Evolutionary conservation across 2,113 vertebrate genomes (phyloP), one percentile per base, ranked within the genome.

Genomic region (Xyliphius kryptos): DNA sequence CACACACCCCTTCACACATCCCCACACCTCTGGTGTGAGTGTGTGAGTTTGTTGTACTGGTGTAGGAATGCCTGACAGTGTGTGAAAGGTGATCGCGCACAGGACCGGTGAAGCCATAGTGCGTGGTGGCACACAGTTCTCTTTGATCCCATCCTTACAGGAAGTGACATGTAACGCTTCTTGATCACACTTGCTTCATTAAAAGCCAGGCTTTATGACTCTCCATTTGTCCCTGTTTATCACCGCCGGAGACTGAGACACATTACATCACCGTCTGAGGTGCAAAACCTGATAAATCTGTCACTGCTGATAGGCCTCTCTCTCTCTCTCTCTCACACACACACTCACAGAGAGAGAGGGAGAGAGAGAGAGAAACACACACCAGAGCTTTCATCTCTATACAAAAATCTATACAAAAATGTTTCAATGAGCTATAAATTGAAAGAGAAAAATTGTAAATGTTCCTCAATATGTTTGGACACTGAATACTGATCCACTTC

Each of bases 271-370:
- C 15, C 16, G 11, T 37, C 41, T 59, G 58, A 49, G 26, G 15
- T 14, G 15, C 36, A 47, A 59, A 49, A 1, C 12, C 16, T 16
- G 22, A 44, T 44, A 37, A 52, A 20, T 41, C 9, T 15, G 46
- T n/a, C 50, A 40, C 11, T 36, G 7, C 26, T 32, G 4, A 6
- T n/a, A n/a, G n/a, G n/a, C n/a, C n/a, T n/a, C n/a, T n/a, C n/a
- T n/a, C n/a, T n/a, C n/a, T n/a, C n/a, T n/a, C n/a, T n/a, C n/a
- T n/a, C n/a, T n/a, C 52, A 44, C 62, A 55, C 21, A 54, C 50
- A 54, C 50, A 53, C 38, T 32, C 38, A 63, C 61, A 63, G 48
- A 63, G 36, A 49, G 17, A 53, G 36, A 53, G 12, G 20, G 10
- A 54, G 9, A 51, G 3, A 51, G 0, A 53, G 12, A 36, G 6